Evolutionary conservation across 2,888 invertebrate genomes (phyloP).

Genomic region (Esperia sulphurella): DNA sequence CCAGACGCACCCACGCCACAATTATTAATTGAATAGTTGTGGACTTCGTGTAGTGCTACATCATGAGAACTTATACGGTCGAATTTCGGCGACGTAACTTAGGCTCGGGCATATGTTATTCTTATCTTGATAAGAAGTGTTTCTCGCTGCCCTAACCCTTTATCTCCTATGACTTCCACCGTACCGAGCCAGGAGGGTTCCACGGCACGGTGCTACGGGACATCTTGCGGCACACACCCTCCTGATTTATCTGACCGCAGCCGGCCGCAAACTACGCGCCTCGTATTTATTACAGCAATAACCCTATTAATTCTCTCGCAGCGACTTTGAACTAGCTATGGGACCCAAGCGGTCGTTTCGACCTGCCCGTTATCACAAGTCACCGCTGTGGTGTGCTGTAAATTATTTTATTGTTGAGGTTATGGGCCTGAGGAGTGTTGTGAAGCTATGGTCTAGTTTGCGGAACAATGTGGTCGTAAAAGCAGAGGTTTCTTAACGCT

Average conservation of each 20-base stretch:
- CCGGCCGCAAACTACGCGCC: constrained; percentile 65
- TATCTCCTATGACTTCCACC: constrained; percentile 17
- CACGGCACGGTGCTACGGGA: constrained; percentile 37
- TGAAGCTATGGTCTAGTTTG: background rate
- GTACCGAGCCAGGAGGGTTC: constrained; percentile 12
- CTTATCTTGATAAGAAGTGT: background rate
- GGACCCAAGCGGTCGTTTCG: constrained; percentile 6
- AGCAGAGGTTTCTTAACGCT: too few relatives aligned
- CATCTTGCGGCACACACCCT: constrained; percentile 60
- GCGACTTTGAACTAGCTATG: constrained; percentile 57
- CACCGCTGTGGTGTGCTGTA: background rate
- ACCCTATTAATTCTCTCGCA: constrained; percentile 70
- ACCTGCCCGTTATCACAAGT: constrained; percentile 2
- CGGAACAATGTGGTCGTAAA: too few relatives aligned
- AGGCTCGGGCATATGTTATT: too few relatives aligned
- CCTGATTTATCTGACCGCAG: constrained; percentile 72
- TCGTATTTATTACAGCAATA: constrained; percentile 76
- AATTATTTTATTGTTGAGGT: constrained; percentile 10
- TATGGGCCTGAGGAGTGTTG: background rate
- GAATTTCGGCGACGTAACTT: too few relatives aligned
- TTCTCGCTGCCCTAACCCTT: too few relatives aligned
- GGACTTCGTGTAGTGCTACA: too few relatives aligned
- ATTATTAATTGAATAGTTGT: too few relatives aligned
- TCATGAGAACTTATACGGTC: too few relatives aligned
- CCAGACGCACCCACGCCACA: too few relatives aligned